phyloP scores from a whole-genome alignment of 2,113 vertebrate genomes.

The Lepisosteus osseus region DNA sequence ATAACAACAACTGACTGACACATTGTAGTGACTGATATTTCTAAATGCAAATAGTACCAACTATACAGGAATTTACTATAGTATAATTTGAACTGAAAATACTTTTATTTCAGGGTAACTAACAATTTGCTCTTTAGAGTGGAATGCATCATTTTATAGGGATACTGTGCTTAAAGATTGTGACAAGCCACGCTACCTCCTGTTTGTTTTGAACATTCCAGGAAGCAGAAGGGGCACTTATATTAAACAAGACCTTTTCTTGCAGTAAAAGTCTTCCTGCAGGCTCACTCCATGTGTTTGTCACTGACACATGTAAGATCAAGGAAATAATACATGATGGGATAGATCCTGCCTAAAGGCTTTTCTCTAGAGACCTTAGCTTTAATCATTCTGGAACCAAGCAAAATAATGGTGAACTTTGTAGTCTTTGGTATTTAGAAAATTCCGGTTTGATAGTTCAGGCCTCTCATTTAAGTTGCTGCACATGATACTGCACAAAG shows the following conservation, averaged over 20 bases:
- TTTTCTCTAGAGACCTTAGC: slow-evolving; percentile 47
- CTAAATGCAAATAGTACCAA: no score
- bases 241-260: not conserved
- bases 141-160: no score
- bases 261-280: slow-evolving; percentile 50
- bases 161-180: not conserved
- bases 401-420: slow-evolving; percentile 65
- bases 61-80: no score
- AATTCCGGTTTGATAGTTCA: slow-evolving; percentile 2
- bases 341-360: slow-evolving; percentile 44
- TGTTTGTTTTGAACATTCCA: slow-evolving; percentile 57
- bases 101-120: no score
- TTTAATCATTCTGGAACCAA: slow-evolving; percentile 62
- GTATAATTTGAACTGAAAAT: no score
- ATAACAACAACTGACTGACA: no score
- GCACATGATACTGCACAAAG: no score
- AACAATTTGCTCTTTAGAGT: no score
- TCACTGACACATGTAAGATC: slow-evolving; percentile 60
- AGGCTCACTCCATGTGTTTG: slow-evolving; percentile 49
- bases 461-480: not conserved
- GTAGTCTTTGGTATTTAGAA: slow-evolving; percentile 50
- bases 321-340: slow-evolving; percentile 53
- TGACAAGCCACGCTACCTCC: slow-evolving; percentile 27
- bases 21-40: no score
- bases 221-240: slow-evolving; percentile 33